Base-by-base conservation (phyloP, 2,113 vertebrate species). In the Eublepharis macularius region DNA sequence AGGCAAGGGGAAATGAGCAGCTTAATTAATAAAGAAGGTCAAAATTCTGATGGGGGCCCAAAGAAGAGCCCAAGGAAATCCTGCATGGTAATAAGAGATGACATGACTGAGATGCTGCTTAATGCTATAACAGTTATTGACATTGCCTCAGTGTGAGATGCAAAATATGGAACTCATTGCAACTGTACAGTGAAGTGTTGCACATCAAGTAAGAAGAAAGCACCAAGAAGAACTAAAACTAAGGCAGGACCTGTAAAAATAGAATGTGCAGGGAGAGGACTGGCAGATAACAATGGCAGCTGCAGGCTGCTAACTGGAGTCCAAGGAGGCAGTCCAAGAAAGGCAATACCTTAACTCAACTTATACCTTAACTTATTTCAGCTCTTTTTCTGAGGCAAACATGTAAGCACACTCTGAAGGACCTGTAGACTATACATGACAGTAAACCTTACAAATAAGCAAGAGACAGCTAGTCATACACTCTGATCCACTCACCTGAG, bases 21-120 rank as follows among this genome's bases (percentile, higher is more conserved):
- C 90, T 93, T 91, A 94, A 95, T 94, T 94, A 95, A 93, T 91
- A 90, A 73, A 79, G 90, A 94, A 95, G 91, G 94, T 94, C 94
- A 94, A 93, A 93, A 93, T 93, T 91, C 76, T 91, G 91, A 93
- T 88, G 88, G 84, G 80, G 81, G 91, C 88, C 90, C 93, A 94
- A 91, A 89, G 76, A 93, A 93, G 87, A 93, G 92, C 93, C 93
- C 92, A 94, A 94, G 94, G 94, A 95, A 94, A 95, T 78, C 39
- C 90, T 80, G 13, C 86, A 86, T 88, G 60, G 86, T 93, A 94
- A 95, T 89, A 79, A 90, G 90, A 93, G 87, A 80, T 88, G 94
- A 94, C 94, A 93, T 81, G 86, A 93, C 85, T 82, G 84, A 92
- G 92, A 91, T 89, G 76, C 81, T 76, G 79, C 0, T 0, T 63